Percentiles rank a stretch among this genome's conserved stretches.
These are phyloP conservation scores for Heliconius nattereri DNA, from an alignment of 1,140 invertebrate genomes.

Conservation along the genomic window DNA sequence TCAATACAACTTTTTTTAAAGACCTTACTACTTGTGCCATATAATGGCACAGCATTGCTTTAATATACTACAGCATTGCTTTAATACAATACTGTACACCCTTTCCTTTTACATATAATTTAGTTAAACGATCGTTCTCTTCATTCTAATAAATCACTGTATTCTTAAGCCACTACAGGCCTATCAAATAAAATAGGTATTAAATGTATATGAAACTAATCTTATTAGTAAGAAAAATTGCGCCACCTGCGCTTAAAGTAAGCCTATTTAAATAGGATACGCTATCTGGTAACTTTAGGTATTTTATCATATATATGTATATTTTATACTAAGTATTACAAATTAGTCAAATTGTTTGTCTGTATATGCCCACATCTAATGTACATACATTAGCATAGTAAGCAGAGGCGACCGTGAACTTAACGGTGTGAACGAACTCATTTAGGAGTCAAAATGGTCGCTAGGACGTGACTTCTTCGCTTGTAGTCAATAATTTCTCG, in stretches of 20 bases:
- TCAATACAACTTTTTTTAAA: neutral
- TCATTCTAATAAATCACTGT: neutral
- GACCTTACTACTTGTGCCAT: neutral
- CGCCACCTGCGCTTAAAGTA: neutral
- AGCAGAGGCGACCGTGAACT: conserved; percentile 65
- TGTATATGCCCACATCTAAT: conserved; percentile 59
- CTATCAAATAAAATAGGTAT: neutral
- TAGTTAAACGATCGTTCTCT: neutral
- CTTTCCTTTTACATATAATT: neutral
- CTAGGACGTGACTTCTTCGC: conserved; percentile 65
- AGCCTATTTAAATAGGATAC: neutral
- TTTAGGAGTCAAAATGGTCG: conserved; percentile 71
- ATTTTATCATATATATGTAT: neutral
- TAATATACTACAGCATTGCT: neutral
- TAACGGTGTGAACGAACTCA: conserved; percentile 71
- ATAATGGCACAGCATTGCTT: neutral
- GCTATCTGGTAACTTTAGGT: neutral
- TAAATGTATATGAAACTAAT: neutral
- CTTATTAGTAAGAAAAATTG: conserved; percentile 1
- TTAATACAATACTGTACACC: neutral
- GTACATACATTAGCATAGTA: conserved; percentile 66
- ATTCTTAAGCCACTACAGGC: neutral
- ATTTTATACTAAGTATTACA: conserved; percentile 36
- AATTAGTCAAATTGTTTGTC: conserved; percentile 45
- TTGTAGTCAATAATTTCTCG: conserved; percentile 64